Conservation (phyloP, 2,797 vertebrate genomes). For the Pristis pectinata region DNA sequence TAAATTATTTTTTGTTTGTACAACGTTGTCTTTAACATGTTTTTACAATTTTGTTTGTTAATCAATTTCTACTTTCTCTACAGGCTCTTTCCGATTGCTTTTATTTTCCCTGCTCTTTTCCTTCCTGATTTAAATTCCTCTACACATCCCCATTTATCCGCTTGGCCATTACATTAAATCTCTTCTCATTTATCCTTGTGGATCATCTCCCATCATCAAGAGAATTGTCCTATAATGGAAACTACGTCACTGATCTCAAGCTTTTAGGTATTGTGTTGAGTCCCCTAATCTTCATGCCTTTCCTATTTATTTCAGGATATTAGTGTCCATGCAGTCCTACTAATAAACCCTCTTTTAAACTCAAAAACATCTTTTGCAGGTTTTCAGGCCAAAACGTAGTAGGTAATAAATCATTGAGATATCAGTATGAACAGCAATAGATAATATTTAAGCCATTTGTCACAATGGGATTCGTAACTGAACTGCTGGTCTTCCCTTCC, state of each 20-base stretch:
- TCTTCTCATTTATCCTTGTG: background rate
- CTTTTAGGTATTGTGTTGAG: background rate
- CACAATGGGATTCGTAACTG: background rate
- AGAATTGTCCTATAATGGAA: background rate
- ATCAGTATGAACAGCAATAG: background rate
- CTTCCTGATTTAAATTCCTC: background rate
- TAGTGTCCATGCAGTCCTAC: background rate
- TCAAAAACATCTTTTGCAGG: background rate
- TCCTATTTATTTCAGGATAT: background rate
- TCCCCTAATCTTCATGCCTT: background rate
- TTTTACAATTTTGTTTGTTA: too few relatives aligned
- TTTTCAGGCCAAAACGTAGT: background rate
- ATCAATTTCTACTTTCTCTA: background rate
- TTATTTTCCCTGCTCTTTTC: background rate
- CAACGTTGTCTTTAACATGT: background rate
- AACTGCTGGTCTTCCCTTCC: background rate
- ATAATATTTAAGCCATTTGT: background rate
- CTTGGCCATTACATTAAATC: background rate
- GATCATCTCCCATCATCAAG: background rate
- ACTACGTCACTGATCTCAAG: background rate
- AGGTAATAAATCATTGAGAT: background rate
- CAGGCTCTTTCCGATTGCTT: background rate
- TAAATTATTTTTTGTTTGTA: background rate
- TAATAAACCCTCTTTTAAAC: background rate
- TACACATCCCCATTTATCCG: background rate